Evolutionary conservation across 2,888 invertebrate genomes (phyloP).

Genomic region (Amblyjoppa proteus): DNA sequence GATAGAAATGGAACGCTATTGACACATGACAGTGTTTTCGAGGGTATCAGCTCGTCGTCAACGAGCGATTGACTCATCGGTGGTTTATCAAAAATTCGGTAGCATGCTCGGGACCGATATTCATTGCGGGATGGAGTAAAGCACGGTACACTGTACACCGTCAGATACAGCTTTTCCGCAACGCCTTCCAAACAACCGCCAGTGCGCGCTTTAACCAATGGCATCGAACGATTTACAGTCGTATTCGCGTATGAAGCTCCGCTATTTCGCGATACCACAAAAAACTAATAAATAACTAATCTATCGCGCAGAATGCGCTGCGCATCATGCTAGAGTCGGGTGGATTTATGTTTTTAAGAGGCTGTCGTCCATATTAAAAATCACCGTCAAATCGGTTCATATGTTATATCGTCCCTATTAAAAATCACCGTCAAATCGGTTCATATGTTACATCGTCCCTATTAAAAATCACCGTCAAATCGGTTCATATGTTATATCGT

Average conservation of each 20-base stretch:
- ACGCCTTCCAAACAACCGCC: neutral
- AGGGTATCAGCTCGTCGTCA: neutral
- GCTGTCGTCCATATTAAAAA: conserved; percentile 32
- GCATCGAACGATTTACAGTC: conserved; percentile 60
- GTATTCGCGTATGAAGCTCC: conserved; percentile 21
- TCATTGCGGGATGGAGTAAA: conserved; percentile 56
- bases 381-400: neutral
- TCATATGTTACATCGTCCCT: neutral
- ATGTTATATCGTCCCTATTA: too few relatives aligned
- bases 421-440: neutral
- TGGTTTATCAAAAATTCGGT: conserved; percentile 62
- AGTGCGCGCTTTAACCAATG: conserved; percentile 37
- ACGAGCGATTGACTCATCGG: conserved; percentile 50
- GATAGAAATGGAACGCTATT: neutral
- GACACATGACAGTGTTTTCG: neutral
- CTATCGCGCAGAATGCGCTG: conserved; percentile 4
- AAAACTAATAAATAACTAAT: conserved; percentile 53
- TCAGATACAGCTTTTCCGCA: conserved; percentile 17
- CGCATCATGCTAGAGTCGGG: conserved; percentile 18
- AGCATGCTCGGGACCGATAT: conserved; percentile 25
- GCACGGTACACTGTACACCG: conserved; percentile 17
- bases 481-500: neutral
- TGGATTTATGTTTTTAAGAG: conserved; percentile 22
- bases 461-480: conserved; percentile 19
- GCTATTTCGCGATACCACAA: conserved; percentile 30